Evolutionary conservation across 2,888 invertebrate genomes (phyloP), one percentile per base, ranked within the genome.

Genomic region (Scaptomyza reducta): DNA sequence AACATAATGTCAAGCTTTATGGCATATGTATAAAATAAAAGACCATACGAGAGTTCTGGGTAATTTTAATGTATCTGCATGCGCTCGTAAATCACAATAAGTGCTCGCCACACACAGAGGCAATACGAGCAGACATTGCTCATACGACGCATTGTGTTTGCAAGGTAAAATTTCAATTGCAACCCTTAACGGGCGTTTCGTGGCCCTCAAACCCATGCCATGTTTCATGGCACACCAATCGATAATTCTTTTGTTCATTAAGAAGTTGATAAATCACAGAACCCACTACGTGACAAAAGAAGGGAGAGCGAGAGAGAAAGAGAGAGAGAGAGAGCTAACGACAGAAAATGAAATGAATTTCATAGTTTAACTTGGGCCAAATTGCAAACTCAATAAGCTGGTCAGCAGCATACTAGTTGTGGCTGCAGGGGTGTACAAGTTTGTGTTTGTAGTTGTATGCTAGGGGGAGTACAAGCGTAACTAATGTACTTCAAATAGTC

Each of bases 231-330:
- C 61, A 57, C 53, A 66, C 72, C 85, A 87, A 83, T 83, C 82
- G 88, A 83, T 83, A 87, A 79, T 87, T 85, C 88, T 82, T 85
- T 87, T 83, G 82, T 83, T 87, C 86, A 83, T 83, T 83, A 85
- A 83, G 82, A 72, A 87, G 82, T 83, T 85, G 76, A 83, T 83
- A 83, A 83, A 83, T 83, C 82, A 83, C 79, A 64, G 70, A 25
- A 53, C 7, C 35, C 41, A 22, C 33, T 35, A 42, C 53, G 31
- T 40, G 41, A 18, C 10, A n/a, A n/a, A n/a, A n/a, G 33, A 45
- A 22, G 40, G 27, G 40, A 4, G 40, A 27, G 27, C 1, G 5
- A 27, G 27, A 27, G 27, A 27, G 27, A 7, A 10, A 31, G 31
- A 31, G 6, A 31, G 31, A 31, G 31, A 31, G 2, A 31, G 9